Conservation (phyloP, 2,113 vertebrate species). For the Petromus typicus region DNA sequence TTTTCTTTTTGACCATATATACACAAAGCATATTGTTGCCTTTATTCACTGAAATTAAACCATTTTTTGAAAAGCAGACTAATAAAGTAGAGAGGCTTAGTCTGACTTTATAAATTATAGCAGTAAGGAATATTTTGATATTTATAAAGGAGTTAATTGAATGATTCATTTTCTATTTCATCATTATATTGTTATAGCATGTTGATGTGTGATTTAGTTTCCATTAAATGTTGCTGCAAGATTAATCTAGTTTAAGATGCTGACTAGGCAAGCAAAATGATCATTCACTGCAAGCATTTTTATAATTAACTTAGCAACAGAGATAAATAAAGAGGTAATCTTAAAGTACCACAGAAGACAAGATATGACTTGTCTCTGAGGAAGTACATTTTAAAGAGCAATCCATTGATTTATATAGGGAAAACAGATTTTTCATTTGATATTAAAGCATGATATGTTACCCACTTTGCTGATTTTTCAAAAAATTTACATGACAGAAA, state of each 20-base stretch:
- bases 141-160: conserved; percentile 77
- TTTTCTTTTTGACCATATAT: not conserved
- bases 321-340: conserved; percentile 74
- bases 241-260: conserved; percentile 86
- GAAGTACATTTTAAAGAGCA: conserved; percentile 65
- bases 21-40: not conserved
- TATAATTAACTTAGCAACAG: conserved; percentile 76
- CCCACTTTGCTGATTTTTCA: conserved; percentile 37
- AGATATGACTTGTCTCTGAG: conserved; percentile 55
- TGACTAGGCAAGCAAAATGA: conserved; percentile 82
- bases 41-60: not conserved
- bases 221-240: conserved; percentile 83
- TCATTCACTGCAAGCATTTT: conserved; percentile 81
- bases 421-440: not conserved
- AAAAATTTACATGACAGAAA: conserved; percentile 18
- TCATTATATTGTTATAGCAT: conserved; percentile 81
- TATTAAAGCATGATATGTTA: conserved; percentile 17
- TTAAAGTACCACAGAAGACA: conserved; percentile 57
- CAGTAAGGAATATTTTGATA: conserved; percentile 58
- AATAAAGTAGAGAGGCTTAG: conserved; percentile 11
- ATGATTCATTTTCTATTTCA: conserved; percentile 81
- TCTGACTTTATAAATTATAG: conserved; percentile 44
- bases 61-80: not conserved
- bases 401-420: conserved; percentile 52
- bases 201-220: conserved; percentile 84